These are phyloP conservation scores for Phrynosoma platyrhinos DNA, from an alignment of 2,113 vertebrate species.

Conservation along the genomic window DNA sequence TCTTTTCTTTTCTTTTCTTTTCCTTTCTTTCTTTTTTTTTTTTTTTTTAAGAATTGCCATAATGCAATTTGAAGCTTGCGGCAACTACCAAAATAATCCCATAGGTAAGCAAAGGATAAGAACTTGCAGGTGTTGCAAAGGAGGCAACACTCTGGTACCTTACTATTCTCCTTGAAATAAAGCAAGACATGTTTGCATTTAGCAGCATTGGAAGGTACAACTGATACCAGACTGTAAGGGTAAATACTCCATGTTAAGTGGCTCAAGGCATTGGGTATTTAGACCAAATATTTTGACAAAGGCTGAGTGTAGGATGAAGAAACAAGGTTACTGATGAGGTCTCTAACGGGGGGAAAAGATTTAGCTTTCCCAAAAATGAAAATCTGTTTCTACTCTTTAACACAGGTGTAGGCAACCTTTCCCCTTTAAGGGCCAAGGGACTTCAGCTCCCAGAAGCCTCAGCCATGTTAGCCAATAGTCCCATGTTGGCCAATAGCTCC, in stretches of 20 bases:
- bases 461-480: no score
- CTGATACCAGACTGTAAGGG: constrained; percentile 34
- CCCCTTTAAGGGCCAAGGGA: no score
- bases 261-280: constrained; percentile 10
- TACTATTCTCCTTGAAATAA: constrained; percentile 49
- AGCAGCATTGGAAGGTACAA: constrained; percentile 45
- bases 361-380: not conserved
- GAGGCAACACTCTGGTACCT: constrained; percentile 12
- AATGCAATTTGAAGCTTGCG: constrained; percentile 22
- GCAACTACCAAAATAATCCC: not conserved
- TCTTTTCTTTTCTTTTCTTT: no score
- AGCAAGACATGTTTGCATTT: constrained; percentile 44
- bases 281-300: constrained; percentile 6
- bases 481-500: no score
- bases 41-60: not conserved
- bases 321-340: not conserved
- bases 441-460: no score
- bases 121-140: constrained; percentile 48
- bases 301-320: not conserved
- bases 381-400: not conserved
- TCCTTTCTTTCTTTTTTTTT: no score
- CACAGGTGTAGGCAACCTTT: no score
- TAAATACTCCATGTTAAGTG: constrained; percentile 52
- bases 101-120: constrained; percentile 9
- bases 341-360: not conserved